Conservation (phyloP, 2,113 vertebrate species). For the Cyanistes caeruleus region DNA sequence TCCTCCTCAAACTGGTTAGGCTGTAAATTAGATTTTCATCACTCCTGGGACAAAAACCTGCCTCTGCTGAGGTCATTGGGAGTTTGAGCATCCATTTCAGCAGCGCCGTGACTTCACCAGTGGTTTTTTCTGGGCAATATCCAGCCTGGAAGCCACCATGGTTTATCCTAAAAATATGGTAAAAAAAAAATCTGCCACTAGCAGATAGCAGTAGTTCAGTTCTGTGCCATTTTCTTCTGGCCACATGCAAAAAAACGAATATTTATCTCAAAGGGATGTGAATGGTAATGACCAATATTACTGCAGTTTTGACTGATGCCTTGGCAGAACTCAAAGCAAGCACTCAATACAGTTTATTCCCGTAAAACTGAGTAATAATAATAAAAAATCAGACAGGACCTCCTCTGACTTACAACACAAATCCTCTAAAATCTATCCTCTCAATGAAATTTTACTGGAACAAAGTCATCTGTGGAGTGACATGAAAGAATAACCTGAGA, state of each 20-base stretch:
- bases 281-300: neutral
- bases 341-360: neutral
- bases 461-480: neutral
- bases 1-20: conserved; percentile 25
- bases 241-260: neutral
- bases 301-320: neutral
- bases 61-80: conserved; percentile 42
- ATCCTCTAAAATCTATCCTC: neutral
- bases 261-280: neutral
- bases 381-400: neutral
- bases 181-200: neutral
- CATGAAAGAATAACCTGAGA: neutral
- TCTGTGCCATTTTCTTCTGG: neutral
- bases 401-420: neutral
- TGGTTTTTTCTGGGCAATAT: neutral
- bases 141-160: neutral
- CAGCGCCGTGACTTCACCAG: neutral
- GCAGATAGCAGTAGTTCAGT: neutral
- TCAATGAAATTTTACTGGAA: neutral
- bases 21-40: conserved; percentile 59
- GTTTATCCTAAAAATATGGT: neutral
- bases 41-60: conserved; percentile 37
- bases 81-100: conserved; percentile 50
- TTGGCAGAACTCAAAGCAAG: neutral
- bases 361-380: neutral